Base-by-base conservation (phyloP, 2,113 vertebrate species). In the Oryzias melastigma region DNA sequence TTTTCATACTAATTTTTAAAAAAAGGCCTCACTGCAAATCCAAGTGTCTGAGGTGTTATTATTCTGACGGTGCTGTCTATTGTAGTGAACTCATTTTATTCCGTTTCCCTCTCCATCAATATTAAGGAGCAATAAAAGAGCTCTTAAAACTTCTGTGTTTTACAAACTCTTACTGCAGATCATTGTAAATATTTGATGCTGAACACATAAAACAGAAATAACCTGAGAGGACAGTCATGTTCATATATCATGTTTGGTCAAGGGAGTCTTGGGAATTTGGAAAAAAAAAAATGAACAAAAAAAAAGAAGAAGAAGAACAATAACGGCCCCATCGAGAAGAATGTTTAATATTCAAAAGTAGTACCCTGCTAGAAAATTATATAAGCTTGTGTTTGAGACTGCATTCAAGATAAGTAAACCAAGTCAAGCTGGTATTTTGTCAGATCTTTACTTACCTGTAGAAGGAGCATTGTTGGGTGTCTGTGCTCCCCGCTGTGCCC, bases 101-200 rank as follows among this genome's bases (percentile, higher is more conserved):
- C 6, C 4, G 19, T 19, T 47, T 18, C 19, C 46, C 46, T 18
- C n/a, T 18, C 46, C 19, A 18, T 47, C n/a, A 47, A 20, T 47
- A 47, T 19, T 18, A 18, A 47, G n/a, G n/a, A 49, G 3, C 18
- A 60, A 40, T 47, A 58, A 58, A 47, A 17, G 15, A 13, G 35
- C 47, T 22, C 29, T 35, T 50, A 49, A 22, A 60, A 20, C 46
- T 24, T 48, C 58, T 24, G 47, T 42, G 58, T 42, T 51, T 50
- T 20, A 60, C 46, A 42, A 15, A 61, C 58, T 61, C 19, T 42
- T 4, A 3, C 19, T 61, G 29, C 35, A 22, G 47, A 35, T n/a
- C 50, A 48, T 41, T 61, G 58, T 42, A 51, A 61, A 61, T 61
- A 61, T 61, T 50, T 61, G 35, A 61, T 60, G 58, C 35, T 25